Percentiles rank a stretch among this genome's conserved stretches.
These are phyloP conservation scores for Neolamprologus brichardi DNA, from an alignment of 2,113 vertebrate genomes.

Conservation along the genomic window DNA sequence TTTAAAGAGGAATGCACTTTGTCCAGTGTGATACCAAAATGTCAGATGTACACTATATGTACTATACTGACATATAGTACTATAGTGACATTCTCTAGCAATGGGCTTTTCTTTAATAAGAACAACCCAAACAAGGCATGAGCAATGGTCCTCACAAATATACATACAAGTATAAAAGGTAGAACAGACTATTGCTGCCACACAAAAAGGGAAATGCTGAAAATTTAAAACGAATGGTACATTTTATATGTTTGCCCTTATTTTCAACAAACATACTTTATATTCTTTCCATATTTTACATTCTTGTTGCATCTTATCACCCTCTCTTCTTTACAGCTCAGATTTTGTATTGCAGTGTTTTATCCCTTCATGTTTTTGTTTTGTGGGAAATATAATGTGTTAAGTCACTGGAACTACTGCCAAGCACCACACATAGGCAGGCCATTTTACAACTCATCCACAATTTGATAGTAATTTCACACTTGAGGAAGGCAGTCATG, in stretches of 20 bases:
- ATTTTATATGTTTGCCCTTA: neutral
- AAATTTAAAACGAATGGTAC: neutral
- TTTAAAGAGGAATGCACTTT: neutral
- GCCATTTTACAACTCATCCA: neutral
- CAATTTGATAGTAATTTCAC: conserved; percentile 34
- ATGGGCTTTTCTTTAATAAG: neutral
- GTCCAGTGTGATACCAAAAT: neutral
- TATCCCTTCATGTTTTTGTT: neutral
- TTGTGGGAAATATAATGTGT: neutral
- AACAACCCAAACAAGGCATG: neutral
- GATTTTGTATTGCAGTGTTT: neutral
- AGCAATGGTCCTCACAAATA: neutral
- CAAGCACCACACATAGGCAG: neutral
- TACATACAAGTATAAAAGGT: neutral
- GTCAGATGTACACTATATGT: neutral
- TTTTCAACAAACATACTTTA: neutral
- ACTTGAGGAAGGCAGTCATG: conserved; percentile 12
- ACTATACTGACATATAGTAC: neutral
- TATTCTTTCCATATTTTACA: neutral
- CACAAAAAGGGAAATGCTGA: neutral
- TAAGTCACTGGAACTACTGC: neutral
- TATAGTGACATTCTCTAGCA: neutral
- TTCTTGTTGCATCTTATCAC: neutral
- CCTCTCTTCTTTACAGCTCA: neutral
- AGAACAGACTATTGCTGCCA: neutral